Evolutionary conservation across 2,113 vertebrate species (phyloP), one percentile per base, ranked within the genome.

Genomic region (Macquaria ambigua): DNA sequence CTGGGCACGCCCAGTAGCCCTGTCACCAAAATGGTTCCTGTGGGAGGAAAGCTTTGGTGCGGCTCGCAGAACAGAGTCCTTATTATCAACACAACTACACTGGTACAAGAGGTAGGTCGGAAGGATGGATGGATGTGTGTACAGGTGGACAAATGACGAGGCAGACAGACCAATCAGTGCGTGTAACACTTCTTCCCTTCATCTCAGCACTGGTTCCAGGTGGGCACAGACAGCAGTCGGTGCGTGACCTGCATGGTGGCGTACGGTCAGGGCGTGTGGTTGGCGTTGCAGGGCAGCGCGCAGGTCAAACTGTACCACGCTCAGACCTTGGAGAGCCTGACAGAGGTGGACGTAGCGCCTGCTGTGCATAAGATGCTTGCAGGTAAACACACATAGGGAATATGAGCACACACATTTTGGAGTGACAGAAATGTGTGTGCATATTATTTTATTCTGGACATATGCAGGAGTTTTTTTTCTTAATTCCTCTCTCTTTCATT

Each of bases 351-450:
- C 0, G 95, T 99, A 90, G 98, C 98, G 1, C 98, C 98, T 0
- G 98, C 98, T 0, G 98, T 99, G 77, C 98, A 99, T 95, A 99
- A 99, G 95, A 99, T 99, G 98, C 95, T 99, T 0, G 98, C 98
- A 80, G 98, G 98, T 99, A 90, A 91, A 55, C 10, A 58, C 43
- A 48, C 10, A 39, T 5, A 5, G 5, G 7, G 14, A 34, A 46
- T 16, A 64, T 18, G n/a, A n/a, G 9, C 53, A 58, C 50, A 50
- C 1, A 66, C 16, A n/a, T 41, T 23, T 53, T 8, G 28, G 14
- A 48, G 3, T 55, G 12, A 37, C 31, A 15, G 5, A 74, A 48
- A 50, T 48, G 11, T 75, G 3, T 31, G 23, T 48, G 2, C 18
- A 48, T 48, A 1, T 46, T 5, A 37, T 50, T 50, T 48, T 46